Evolutionary conservation across 2,797 vertebrate species (phyloP).

Genomic region (Pangasius macronema): DNA sequence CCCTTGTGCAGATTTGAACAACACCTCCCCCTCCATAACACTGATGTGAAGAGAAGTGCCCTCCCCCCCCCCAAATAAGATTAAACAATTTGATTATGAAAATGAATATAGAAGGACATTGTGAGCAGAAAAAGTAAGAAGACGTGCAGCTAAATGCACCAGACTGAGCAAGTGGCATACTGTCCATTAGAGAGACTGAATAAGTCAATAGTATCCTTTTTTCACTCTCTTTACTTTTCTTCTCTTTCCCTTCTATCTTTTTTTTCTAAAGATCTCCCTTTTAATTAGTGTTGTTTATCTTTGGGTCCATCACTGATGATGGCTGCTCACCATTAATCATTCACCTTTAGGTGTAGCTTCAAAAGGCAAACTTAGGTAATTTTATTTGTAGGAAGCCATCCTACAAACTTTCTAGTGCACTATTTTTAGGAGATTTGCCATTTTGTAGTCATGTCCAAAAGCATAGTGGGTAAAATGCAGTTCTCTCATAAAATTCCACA

Average conservation of each 20-base stretch:
- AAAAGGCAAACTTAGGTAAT: constrained; percentile 51
- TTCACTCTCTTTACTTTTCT: background rate
- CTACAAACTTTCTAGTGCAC: background rate
- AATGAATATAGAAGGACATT: constrained; percentile 58
- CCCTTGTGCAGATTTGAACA: constrained; percentile 20
- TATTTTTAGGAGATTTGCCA: background rate
- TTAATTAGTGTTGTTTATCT: constrained; percentile 67
- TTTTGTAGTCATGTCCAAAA: background rate
- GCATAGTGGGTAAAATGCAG: background rate
- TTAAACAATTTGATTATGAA: constrained; percentile 61
- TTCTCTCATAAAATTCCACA: background rate
- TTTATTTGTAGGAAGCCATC: background rate
- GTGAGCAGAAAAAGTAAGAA: constrained; percentile 53
- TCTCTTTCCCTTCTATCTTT: constrained; percentile 4
- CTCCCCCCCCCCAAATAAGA: constrained; percentile 57
- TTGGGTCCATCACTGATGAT: constrained; percentile 46
- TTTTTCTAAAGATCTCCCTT: constrained; percentile 59
- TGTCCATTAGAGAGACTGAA: constrained; percentile 71
- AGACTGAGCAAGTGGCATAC: background rate
- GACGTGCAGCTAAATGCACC: constrained; percentile 12
- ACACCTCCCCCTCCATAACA: background rate
- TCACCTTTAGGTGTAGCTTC: constrained; percentile 59
- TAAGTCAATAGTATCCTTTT: constrained; percentile 59
- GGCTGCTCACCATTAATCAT: constrained; percentile 68
- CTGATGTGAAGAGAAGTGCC: constrained; percentile 19